Base-by-base conservation (phyloP, 2,797 vertebrate genomes). In the Erpetoichthys calabaricus region DNA sequence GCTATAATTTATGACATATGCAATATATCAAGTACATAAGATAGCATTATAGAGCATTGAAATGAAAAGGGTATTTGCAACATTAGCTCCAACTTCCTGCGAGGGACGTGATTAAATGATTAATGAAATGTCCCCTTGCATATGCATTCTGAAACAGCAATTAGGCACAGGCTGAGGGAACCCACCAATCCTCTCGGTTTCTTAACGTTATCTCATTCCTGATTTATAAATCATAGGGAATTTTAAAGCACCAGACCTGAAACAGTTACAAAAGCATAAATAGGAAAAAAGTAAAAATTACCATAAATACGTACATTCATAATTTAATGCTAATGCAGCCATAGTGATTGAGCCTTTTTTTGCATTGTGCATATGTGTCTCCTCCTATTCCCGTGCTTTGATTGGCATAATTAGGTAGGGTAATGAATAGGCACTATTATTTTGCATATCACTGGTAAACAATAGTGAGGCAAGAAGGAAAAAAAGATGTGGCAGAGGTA, bases 21-120 rank as follows among this genome's bases (percentile, higher is more conserved):
- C 91, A 87, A 95, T 96, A 94, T 91, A 96, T 97, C 93, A 98
- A 92, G 88, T 88, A 88, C 86, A 82, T 90, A 88, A 88, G 88
- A 92, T 94, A 92, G 90, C 88, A 91, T 96, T 95, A 91, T 91
- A 87, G 79, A 88, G 89, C 91, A 91, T 89, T 94, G 89, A 89
- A 91, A 97, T 93, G 92, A 96, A 98, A 98, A 98, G 91, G 89
- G 89, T 96, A 97, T 97, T 95, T 97, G 94, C 91, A 94, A 97
- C 94, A 97, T 98, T 98, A 99, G 92, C 92, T 96, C 88, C 88
- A 90, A 90, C 90, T 93, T 95, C 91, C 91, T 93, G 88, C 82
- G 57, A 95, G 91, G 87, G 89, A 95, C 90, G 85, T 96, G 95
- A 98, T 98, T 99, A 98, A 97, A 98, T 99, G 95, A 99, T 99